Conservation (phyloP, 2,113 vertebrate genomes). For the Chitala chitala region DNA sequence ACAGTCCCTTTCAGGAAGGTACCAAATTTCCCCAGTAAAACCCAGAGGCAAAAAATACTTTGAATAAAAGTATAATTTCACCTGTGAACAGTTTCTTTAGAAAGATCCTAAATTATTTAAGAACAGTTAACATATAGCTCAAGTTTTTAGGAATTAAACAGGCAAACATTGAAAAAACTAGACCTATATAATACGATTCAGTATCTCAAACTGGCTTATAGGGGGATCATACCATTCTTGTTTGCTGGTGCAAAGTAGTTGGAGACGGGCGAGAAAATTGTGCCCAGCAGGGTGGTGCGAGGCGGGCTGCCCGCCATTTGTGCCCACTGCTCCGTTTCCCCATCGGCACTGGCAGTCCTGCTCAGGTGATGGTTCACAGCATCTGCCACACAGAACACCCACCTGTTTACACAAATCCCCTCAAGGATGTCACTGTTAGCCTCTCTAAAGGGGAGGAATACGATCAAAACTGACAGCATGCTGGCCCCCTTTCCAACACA, state of each 20-base stretch:
- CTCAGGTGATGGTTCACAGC: constrained; percentile 84
- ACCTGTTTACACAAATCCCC: neutral
- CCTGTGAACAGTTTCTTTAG: neutral
- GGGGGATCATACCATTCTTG: constrained; percentile 97
- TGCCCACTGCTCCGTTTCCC: constrained; percentile 81
- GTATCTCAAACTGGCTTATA: no score
- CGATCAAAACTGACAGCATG: neutral
- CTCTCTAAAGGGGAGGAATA: neutral
- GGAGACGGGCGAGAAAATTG: constrained; percentile 96
- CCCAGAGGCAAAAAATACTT: no score
- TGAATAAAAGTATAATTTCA: no score
- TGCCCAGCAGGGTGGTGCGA: constrained; percentile 85
- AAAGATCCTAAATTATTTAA: neutral
- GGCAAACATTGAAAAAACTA: no score
- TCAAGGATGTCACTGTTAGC: neutral
- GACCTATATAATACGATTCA: no score
- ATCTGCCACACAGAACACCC: constrained; percentile 56
- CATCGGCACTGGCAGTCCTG: constrained; percentile 85
- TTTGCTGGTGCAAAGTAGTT: constrained; percentile 97
- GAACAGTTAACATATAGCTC: neutral
- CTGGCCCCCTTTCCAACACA: no score
- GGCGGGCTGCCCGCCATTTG: constrained; percentile 71
- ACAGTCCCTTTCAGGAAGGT: no score
- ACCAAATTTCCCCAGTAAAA: no score
- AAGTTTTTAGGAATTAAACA: neutral